Evolutionary conservation across 1,140 invertebrate species (phyloP).

Genomic region (Drosophila ironensis): DNA sequence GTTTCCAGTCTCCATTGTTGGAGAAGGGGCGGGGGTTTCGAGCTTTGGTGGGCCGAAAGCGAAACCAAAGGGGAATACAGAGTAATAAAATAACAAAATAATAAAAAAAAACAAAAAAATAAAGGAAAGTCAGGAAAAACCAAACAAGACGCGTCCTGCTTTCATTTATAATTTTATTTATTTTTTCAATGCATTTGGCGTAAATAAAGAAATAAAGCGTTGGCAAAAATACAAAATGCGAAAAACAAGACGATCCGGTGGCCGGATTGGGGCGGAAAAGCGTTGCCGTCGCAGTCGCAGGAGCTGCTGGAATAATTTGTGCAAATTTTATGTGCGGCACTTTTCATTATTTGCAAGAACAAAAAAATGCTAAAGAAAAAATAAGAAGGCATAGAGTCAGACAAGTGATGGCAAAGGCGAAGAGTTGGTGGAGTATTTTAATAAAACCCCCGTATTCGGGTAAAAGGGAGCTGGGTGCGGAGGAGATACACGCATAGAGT

Average conservation of each 20-base stretch:
- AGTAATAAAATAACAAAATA: constrained; percentile 77
- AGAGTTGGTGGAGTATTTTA: constrained; percentile 56
- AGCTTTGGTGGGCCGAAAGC: constrained; percentile 51
- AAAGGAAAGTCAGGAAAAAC: constrained; percentile 36
- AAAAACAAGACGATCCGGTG: constrained; percentile 5
- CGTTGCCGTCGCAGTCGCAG: not conserved
- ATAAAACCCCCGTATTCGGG: constrained; percentile 61
- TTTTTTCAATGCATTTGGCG: constrained; percentile 71
- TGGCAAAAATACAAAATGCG: constrained; percentile 45
- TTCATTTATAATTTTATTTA: constrained; percentile 80
- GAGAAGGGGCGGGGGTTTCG: constrained; percentile 31
- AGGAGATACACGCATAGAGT: constrained; percentile 24
- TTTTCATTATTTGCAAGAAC: constrained; percentile 75
- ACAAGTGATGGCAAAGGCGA: constrained; percentile 32
- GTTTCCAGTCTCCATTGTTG: constrained; percentile 62
- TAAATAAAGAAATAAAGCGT: constrained; percentile 68
- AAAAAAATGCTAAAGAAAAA: constrained; percentile 37
- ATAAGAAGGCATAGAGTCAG: constrained; percentile 26
- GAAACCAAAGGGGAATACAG: constrained; percentile 63
- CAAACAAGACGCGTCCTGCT: constrained; percentile 49
- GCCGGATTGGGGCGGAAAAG: not conserved
- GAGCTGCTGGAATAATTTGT: constrained; percentile 65
- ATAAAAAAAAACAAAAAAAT: constrained; percentile 40
- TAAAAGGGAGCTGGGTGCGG: not conserved
- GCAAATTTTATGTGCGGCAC: constrained; percentile 79